Percentiles rank a stretch among this genome's conserved stretches.
phyloP scores from a whole-genome alignment of 2,888 invertebrate species.

The Lasiommata megera region DNA sequence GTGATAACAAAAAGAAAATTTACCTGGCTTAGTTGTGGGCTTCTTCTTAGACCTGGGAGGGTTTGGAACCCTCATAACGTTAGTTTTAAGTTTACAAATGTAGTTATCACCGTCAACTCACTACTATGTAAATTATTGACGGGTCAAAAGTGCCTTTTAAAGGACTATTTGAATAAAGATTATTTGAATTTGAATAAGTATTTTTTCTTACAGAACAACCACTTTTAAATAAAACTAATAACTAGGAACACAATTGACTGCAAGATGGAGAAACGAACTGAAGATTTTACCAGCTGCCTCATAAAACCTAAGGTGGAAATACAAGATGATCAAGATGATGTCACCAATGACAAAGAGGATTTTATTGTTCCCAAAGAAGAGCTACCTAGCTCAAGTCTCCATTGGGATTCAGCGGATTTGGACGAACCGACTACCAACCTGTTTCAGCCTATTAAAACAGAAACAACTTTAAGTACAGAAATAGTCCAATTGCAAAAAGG shows the following conservation, averaged over 20 bases:
- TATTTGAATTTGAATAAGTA: too few species aligned
- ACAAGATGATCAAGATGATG: background rate
- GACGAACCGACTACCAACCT: background rate
- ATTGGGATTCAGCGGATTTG: too few species aligned
- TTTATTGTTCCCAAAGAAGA: background rate
- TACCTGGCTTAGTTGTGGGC: too few species aligned
- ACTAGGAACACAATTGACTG: background rate
- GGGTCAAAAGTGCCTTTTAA: too few species aligned
- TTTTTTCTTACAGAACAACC: background rate
- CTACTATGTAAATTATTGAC: too few species aligned
- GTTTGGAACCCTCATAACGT: too few species aligned
- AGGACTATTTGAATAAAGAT: too few species aligned
- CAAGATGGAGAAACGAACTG: background rate
- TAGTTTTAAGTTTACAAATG: too few species aligned
- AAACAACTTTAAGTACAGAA: background rate
- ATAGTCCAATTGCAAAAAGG: background rate
- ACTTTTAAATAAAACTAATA: background rate
- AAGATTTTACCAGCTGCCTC: background rate
- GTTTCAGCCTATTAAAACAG: background rate
- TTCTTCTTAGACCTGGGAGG: too few species aligned
- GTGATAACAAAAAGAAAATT: too few species aligned
- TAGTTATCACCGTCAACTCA: too few species aligned
- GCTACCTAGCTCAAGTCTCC: background rate
- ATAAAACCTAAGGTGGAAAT: background rate
- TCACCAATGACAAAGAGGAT: background rate